Percentiles rank a stretch among this genome's conserved stretches.
Conservation (phyloP, 2,797 vertebrate species). For the Corythornis leucogaster region DNA sequence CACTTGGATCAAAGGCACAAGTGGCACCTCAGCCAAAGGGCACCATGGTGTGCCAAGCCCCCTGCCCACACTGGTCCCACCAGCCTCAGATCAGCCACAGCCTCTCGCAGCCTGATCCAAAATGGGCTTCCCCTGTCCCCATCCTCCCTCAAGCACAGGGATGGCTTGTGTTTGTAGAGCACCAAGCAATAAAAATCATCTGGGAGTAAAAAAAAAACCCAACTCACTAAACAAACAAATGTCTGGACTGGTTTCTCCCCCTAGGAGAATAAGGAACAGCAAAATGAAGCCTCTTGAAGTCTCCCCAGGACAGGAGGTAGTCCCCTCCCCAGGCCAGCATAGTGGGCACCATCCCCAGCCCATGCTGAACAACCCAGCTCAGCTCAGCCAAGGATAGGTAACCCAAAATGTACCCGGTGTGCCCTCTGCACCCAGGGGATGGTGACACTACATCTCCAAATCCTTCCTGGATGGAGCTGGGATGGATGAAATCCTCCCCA, state of each 20-base stretch:
- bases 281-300: fast-evolving
- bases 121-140: fast-evolving
- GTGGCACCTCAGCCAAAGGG: fast-evolving
- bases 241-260: not conserved
- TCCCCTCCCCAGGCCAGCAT: fast-evolving
- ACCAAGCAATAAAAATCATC: fast-evolving
- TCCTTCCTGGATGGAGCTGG: not conserved
- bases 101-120: not conserved
- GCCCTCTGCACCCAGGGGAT: not conserved
- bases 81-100: not conserved
- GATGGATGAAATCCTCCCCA: not conserved
- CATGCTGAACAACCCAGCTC: fast-evolving
- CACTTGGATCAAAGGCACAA: not conserved
- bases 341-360: not conserved
- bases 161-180: not conserved
- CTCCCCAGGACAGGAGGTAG: not conserved
- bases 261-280: fast-evolving
- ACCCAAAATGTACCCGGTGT: not conserved
- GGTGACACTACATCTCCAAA: not conserved
- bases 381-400: not conserved
- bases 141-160: not conserved
- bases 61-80: not conserved
- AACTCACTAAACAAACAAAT: fast-evolving
- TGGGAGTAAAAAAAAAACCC: fast-evolving
- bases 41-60: fast-evolving